Evolutionary conservation across 2,888 invertebrate species (phyloP).

Genomic region (Limnephilus rhombicus): DNA sequence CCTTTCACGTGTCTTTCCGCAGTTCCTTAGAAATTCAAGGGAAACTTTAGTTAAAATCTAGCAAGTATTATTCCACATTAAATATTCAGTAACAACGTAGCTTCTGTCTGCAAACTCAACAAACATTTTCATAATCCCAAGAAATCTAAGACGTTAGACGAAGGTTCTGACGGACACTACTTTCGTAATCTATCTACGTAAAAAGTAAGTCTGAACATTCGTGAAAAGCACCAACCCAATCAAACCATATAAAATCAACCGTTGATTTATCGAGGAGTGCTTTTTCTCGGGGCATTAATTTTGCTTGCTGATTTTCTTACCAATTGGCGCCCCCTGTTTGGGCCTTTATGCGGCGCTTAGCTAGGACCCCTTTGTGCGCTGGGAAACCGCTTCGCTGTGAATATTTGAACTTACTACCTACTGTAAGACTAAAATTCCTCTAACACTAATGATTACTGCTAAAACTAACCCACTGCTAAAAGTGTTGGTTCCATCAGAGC

Average conservation of each 20-base stretch:
- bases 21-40: neutral
- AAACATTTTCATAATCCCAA: slow-evolving; percentile 46
- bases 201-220: neutral
- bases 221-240: neutral
- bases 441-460: neutral
- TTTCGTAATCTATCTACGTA: neutral
- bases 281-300: neutral
- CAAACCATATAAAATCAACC: neutral
- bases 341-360: slow-evolving; percentile 43
- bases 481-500: neutral
- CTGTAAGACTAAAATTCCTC: neutral
- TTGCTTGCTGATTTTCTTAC: neutral
- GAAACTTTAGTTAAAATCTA: neutral
- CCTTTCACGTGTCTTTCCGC: neutral
- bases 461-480: neutral
- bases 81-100: slow-evolving; percentile 35
- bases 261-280: neutral
- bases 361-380: slow-evolving; percentile 31
- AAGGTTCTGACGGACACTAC: slow-evolving; percentile 37
- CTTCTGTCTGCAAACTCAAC: slow-evolving; percentile 30
- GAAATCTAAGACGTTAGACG: slow-evolving; percentile 46
- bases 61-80: slow-evolving; percentile 10
- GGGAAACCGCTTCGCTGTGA: slow-evolving; percentile 42
- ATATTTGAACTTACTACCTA: slow-evolving; percentile 41
- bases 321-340: slow-evolving; percentile 8